phyloP scores from a whole-genome alignment of 2,113 vertebrate genomes.

The Acanthisitta chloris region DNA sequence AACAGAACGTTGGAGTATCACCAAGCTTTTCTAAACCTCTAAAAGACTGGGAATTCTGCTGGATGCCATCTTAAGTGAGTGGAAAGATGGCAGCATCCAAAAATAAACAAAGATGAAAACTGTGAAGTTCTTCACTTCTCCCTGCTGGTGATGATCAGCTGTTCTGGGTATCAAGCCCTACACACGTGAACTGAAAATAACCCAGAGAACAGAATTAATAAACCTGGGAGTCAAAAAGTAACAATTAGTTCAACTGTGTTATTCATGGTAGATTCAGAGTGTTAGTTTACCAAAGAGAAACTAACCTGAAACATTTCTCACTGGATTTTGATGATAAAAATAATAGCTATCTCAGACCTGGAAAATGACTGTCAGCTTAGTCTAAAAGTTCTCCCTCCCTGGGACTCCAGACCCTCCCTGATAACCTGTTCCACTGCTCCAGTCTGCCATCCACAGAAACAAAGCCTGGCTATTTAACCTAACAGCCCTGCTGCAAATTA shows the following conservation, averaged over 20 bases:
- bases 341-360: background rate
- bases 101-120: background rate
- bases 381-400: background rate
- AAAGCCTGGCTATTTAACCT: background rate
- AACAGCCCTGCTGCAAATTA: background rate
- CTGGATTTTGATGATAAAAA: too few species aligned
- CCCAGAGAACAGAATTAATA: background rate
- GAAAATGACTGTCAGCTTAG: background rate
- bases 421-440: background rate
- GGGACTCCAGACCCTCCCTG: background rate
- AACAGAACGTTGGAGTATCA: background rate
- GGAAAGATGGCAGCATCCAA: background rate
- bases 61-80: background rate
- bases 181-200: background rate
- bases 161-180: background rate
- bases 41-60: background rate
- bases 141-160: background rate
- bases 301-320: too few species aligned
- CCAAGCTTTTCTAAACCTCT: background rate
- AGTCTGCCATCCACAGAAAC: background rate
- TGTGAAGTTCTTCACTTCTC: background rate
- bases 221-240: background rate
- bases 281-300: background rate
- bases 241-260: background rate
- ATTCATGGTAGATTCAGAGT: background rate